Evolutionary conservation across 2,888 invertebrate species (phyloP), one percentile per base, ranked within the genome.

Genomic region (Agriopis marginaria): DNA sequence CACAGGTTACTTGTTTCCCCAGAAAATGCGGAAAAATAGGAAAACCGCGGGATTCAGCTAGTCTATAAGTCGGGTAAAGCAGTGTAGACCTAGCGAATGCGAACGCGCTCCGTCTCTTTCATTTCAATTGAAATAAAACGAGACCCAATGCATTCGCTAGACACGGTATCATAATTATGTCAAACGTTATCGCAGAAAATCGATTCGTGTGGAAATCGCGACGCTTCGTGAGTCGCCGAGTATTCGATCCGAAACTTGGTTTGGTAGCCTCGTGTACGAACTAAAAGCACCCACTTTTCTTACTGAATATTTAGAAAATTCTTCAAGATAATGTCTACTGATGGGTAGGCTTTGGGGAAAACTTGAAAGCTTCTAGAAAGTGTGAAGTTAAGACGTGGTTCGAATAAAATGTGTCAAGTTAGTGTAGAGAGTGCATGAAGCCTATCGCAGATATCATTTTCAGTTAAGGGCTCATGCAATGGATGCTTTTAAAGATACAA

Each of bases 391-490:
- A n/a, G 5, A 39, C 55, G 66, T 62, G 56, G 54, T 51, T 51
- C 11, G 54, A 67, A 42, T 42, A 56, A 54, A 44, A 14, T 9
- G 50, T 63, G 67, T 58, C 17, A 23, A 32, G 40, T 63, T 0
- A 9, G 51, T 68, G 63, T 62, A 55, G 47, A 47, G 44, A 9
- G 60, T 59, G 68, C 59, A 47, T 51, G 32, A 60, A 49, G 49
- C 11, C 51, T 63, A 63, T 47, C 68, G 63, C 59, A 60, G 68
- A 59, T 5, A 44, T 11, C 44, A 17, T 17, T 54, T 12, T 54
- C 32, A 54, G 10, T 9, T 51, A 51, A 23, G 53, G 17, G 17
- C 17, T 23, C 17, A 2, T 2, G 17, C 2, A 23, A 1, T 23
- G 17, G 17, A 23, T 23, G 17, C 17, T 23, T 23, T 2, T 23